Evolutionary conservation across 2,113 vertebrate species (phyloP).

Genomic region (Baryphthengus martii): DNA sequence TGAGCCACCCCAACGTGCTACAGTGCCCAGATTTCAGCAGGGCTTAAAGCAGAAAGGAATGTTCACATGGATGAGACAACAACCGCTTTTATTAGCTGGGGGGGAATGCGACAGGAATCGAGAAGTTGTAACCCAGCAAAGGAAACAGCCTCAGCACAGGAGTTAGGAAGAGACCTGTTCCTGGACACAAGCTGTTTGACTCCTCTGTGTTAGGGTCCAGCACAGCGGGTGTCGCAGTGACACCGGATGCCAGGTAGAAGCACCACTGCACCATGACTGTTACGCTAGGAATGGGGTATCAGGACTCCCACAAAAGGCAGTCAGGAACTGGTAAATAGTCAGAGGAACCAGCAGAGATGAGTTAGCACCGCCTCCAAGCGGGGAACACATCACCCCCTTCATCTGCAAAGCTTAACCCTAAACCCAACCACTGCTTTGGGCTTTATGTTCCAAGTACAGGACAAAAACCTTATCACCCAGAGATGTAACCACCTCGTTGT

Average conservation of each 20-base stretch:
- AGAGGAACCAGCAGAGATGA: background rate
- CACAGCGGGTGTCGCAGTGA: background rate
- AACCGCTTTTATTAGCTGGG: background rate
- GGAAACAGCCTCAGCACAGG: accelerated
- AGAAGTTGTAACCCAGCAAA: background rate
- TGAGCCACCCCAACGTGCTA: background rate
- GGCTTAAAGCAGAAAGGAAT: background rate
- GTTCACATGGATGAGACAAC: background rate
- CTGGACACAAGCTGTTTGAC: background rate
- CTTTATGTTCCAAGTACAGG: background rate
- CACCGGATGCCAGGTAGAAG: background rate
- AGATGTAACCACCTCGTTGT: conserved; percentile 42
- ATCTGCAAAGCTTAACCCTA: background rate
- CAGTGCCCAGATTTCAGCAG: background rate
- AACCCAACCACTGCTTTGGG: background rate
- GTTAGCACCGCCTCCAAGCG: background rate
- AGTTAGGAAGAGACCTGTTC: background rate
- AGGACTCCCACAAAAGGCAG: background rate
- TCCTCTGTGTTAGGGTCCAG: background rate
- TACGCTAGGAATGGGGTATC: background rate
- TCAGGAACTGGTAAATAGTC: background rate
- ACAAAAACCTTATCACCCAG: background rate
- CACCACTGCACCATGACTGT: background rate
- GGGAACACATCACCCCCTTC: background rate
- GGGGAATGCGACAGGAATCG: background rate